Base-by-base conservation (phyloP, 1,140 invertebrate genomes). In the Zaprionus taronus region DNA sequence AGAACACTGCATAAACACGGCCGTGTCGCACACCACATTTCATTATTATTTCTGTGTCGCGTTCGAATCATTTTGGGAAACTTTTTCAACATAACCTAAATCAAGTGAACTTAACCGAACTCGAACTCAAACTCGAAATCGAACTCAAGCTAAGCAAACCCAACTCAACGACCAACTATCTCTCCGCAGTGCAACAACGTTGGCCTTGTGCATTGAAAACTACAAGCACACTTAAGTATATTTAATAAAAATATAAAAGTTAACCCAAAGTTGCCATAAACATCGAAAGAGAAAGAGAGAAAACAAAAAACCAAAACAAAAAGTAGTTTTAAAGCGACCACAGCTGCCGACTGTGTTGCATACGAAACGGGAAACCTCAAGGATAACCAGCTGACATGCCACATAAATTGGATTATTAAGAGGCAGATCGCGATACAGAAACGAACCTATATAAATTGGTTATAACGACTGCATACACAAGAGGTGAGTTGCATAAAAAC, bases 321-420 rank as follows among this genome's bases (percentile, higher is more conserved):
- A 79, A 63, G 49, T 53, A 56, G 70, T 51, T 51, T 47, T 34
- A 66, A 66, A 73, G 57, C 47, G 70, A 67, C 14, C 69, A 72
- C 62, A 64, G 62, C 55, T 49, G 66, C 55, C 47, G 62, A 70
- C 65, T 44, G 77, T 80, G 72, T 80, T 77, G 77, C 72, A 75
- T 71, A 75, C 72, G 61, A 72, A 76, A 69, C 24, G 62, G 68
- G 62, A 76, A 70, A 89, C 74, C 77, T 81, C 84, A 89, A 89
- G 84, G 84, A 89, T 89, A 89, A 89, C 85, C 84, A 90, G 84
- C 84, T 90, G 84, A 84, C 79, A 89, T 89, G 84, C 81, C 84
- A 90, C 84, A 89, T 90, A 90, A 84, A 89, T 90, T 90, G 85
- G 85, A 90, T 81, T 89, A 89, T 73, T 90, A 72, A 87, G 61